phyloP scores from a whole-genome alignment of 2,888 invertebrate species.

The Drosophila paranaensis region DNA sequence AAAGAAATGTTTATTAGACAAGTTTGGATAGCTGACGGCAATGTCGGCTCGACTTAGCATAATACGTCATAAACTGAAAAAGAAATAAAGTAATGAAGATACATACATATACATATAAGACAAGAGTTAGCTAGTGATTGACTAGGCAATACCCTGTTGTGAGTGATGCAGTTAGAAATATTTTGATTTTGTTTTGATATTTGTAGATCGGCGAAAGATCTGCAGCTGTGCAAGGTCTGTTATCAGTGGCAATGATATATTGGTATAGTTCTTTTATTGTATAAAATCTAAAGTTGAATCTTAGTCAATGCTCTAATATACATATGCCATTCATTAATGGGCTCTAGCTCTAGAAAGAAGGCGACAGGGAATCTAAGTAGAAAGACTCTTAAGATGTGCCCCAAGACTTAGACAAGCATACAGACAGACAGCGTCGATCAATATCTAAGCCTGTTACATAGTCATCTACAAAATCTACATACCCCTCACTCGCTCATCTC shows the following conservation, averaged over 20 bases:
- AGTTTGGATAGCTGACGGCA: conserved; percentile 51
- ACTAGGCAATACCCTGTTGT: not conserved
- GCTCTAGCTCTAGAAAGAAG: not conserved
- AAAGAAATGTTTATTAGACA: conserved; percentile 63
- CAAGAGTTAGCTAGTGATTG: not conserved
- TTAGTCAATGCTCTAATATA: no score
- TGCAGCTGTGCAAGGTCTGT: no score
- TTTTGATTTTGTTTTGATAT: no score
- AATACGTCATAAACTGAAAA: conserved; percentile 43
- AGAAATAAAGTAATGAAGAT: conserved; percentile 26
- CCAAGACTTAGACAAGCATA: not conserved
- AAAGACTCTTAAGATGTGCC: no score
- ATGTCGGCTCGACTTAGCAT: conserved; percentile 35
- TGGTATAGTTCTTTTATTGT: no score
- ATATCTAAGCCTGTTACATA: no score
- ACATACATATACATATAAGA: not conserved
- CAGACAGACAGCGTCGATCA: not conserved
- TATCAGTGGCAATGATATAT: no score
- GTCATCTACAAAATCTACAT: not conserved
- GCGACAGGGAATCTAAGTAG: not conserved
- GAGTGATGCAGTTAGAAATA: not conserved
- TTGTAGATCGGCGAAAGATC: no score
- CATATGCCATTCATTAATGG: no score
- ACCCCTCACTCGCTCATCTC: not conserved
- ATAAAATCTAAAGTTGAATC: no score